Evolutionary conservation across 1,140 invertebrate species (phyloP), one percentile per base, ranked within the genome.

Genomic region (Euwallacea fornicatus): DNA sequence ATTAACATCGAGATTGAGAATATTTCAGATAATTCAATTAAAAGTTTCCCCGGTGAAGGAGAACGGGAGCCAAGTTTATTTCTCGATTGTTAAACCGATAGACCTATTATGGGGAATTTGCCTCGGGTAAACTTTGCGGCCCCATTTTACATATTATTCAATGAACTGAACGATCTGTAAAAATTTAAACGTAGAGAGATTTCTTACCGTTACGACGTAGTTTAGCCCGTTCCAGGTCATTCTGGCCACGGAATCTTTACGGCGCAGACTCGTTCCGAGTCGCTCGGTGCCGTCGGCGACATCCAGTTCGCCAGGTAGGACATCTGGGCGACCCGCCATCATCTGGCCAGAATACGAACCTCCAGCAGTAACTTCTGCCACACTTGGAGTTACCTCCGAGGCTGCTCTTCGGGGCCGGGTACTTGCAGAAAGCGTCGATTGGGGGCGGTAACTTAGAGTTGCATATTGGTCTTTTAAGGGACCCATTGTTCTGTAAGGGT

Each of bases 171-270:
- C 21, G 21, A 33, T 33, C 4, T 50, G 1, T 50, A 2, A 2
- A 50, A 50, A 2, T 50, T 2, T 10, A 50, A 13, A 50, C 46
- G 6, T 1, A 10, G 46, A 50, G 13, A 50, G 6, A 50, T 2
- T 50, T 13, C 54, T 56, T 81, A 91, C 90, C 80, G 88, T 88
- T 75, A 90, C 88, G 78, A 91, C 86, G 81, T 85, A 87, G 33
- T 83, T 83, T 13, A 88, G 61, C 42, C 86, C 85, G 50, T 83
- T 81, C 80, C 86, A 84, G 0, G 87, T 83, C 85, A 88, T 86
- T 56, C 84, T 81, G 8, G 84, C 85, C 0, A 88, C 87, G 0
- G 86, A 85, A 54, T 86, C 85, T 78, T 88, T 88, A 42, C 85
- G 79, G 21, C 82, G 66, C 3, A 82, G 64, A 69, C 74, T 60